Evolutionary conservation across 2,888 invertebrate species (phyloP).

Genomic region (Oxyscelio sp.): DNA sequence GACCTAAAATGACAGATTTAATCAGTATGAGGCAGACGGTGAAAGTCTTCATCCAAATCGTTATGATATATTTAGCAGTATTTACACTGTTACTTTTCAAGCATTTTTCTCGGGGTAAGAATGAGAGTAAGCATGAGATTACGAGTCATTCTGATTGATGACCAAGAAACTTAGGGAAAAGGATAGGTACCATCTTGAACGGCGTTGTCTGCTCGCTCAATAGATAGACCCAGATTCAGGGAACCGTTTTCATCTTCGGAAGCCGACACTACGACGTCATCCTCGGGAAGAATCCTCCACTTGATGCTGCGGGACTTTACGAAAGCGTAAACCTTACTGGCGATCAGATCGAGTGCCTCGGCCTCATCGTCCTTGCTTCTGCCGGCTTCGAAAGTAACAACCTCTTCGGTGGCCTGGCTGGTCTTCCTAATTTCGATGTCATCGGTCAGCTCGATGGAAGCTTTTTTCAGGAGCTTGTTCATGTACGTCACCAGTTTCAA

Average conservation of each 20-base stretch:
- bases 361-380: conserved; percentile 90
- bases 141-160: conserved; percentile 17
- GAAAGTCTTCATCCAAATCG: conserved; percentile 25
- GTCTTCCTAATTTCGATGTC: conserved; percentile 93
- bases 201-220: conserved; percentile 91
- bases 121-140: conserved; percentile 20
- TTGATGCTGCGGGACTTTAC: conserved; percentile 93
- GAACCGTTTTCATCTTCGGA: conserved; percentile 92
- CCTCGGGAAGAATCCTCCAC: conserved; percentile 93
- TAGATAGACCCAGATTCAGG: conserved; percentile 92
- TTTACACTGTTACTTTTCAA: conserved; percentile 50
- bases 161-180: neutral
- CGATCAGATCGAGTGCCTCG: conserved; percentile 91
- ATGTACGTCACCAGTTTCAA: conserved; percentile 94
- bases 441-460: conserved; percentile 93
- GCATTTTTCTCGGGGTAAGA: neutral
- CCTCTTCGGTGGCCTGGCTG: conserved; percentile 90
- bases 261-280: conserved; percentile 93
- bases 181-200: conserved; percentile 85
- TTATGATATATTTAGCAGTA: neutral
- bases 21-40: no score
- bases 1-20: conserved; percentile 88
- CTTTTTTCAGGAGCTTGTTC: conserved; percentile 94
- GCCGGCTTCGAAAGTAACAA: conserved; percentile 90
- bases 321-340: conserved; percentile 93